Percentiles rank a stretch among this genome's conserved stretches.
Evolutionary conservation across 2,113 vertebrate species (phyloP).

Genomic region (Megaceryle maxima): DNA sequence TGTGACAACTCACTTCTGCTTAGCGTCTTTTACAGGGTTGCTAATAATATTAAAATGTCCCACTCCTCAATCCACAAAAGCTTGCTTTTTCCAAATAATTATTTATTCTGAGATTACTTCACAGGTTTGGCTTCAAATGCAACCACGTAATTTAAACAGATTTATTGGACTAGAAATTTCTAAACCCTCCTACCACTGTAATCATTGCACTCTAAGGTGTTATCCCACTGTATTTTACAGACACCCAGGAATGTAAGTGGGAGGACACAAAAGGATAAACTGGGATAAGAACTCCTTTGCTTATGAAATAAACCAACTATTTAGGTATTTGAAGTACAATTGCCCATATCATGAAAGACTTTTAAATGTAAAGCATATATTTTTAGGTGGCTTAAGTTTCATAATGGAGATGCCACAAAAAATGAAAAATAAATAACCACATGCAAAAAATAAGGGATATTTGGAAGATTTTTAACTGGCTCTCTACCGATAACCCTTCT

Average conservation of each 20-base stretch:
- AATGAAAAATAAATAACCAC: background rate
- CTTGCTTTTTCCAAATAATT: background rate
- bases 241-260: background rate
- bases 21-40: background rate
- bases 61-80: background rate
- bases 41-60: background rate
- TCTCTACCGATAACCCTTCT: background rate
- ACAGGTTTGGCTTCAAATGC: background rate
- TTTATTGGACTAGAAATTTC: background rate
- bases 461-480: background rate
- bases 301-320: background rate
- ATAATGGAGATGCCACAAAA: background rate
- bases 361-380: accelerated
- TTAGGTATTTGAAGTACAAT: background rate
- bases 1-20: background rate
- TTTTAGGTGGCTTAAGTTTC: background rate
- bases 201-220: background rate
- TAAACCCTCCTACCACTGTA: background rate
- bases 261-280: background rate
- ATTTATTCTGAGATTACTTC: background rate
- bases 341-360: background rate
- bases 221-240: background rate
- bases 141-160: background rate
- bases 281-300: background rate
- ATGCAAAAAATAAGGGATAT: background rate